Evolutionary conservation across 2,113 vertebrate species (phyloP).

Genomic region (Erythrocebus patas): DNA sequence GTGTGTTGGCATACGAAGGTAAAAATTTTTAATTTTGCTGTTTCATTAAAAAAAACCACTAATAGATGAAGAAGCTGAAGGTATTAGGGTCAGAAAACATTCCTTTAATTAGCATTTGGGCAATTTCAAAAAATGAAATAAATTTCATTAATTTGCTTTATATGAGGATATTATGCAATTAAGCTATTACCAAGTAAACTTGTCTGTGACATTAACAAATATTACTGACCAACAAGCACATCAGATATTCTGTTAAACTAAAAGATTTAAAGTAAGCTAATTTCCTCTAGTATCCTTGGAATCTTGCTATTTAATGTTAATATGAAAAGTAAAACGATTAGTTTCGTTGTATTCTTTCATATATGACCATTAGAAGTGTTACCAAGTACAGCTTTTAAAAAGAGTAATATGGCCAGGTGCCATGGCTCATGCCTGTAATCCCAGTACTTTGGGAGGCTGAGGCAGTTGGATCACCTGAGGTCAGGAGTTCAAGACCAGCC

Average conservation of each 20-base stretch:
- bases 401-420: too few relatives aligned
- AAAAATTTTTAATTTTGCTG: background rate
- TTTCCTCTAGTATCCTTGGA: background rate
- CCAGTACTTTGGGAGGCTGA: too few relatives aligned
- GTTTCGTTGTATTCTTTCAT: background rate
- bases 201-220: background rate
- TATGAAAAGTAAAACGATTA: background rate
- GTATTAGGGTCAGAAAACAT: background rate
- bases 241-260: background rate
- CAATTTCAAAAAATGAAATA: slow-evolving; percentile 14
- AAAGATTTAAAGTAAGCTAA: background rate
- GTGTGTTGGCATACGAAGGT: background rate
- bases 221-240: background rate
- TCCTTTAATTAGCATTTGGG: background rate
- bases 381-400: background rate
- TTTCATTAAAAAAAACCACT: background rate
- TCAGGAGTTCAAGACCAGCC: too few relatives aligned
- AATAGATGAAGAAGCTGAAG: background rate
- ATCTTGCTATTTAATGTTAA: background rate
- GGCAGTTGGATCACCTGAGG: too few relatives aligned
- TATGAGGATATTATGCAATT: background rate
- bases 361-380: background rate
- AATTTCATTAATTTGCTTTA: background rate
- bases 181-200: background rate
- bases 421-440: too few relatives aligned